These are phyloP conservation scores for Hydractinia symbiolongicarpus DNA, from an alignment of 30 jellyfish, hydroid and myxozoan species.

Conservation along the genomic window DNA sequence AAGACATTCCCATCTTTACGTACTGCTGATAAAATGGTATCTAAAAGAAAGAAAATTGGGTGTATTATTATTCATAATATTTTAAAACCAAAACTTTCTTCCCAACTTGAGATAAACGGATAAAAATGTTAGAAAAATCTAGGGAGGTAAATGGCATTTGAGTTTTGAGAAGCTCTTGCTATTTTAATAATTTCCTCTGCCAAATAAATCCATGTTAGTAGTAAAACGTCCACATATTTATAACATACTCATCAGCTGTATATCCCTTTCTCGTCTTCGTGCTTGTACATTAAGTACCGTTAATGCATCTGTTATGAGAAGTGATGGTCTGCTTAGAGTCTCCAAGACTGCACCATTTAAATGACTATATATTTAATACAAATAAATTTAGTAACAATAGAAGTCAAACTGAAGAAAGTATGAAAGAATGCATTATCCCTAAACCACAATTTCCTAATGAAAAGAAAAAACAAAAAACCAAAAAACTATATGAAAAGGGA, in stretches of 20 bases:
- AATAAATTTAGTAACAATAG: too few species aligned
- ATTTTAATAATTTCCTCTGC: too few species aligned
- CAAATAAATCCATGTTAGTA: too few species aligned
- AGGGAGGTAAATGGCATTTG: neutral
- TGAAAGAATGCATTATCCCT: too few species aligned
- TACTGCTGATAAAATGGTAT: conserved; percentile 62
- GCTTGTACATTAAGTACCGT: conserved; percentile 78
- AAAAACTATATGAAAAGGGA: too few species aligned
- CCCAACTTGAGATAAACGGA: neutral
- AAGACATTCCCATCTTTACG: conserved; percentile 92
- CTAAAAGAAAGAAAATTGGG: conserved; percentile 21
- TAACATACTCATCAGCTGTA: conserved; percentile 69
- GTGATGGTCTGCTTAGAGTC: conserved; percentile 88
- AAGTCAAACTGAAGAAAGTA: too few species aligned
- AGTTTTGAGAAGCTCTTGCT: too few species aligned
- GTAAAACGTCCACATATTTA: too few species aligned
- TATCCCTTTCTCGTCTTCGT: conserved; percentile 81
- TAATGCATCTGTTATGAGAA: conserved; percentile 84
- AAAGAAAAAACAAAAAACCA: too few species aligned
- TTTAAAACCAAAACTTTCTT: neutral
- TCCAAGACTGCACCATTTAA: conserved; percentile 96
- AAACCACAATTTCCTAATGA: too few species aligned
- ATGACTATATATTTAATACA: conserved; percentile 45
- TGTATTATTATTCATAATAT: too few species aligned
- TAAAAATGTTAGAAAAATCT: neutral